These are phyloP conservation scores for Pelochelys cantorii DNA, from an alignment of 2,797 vertebrate genomes.

Conservation along the genomic window DNA sequence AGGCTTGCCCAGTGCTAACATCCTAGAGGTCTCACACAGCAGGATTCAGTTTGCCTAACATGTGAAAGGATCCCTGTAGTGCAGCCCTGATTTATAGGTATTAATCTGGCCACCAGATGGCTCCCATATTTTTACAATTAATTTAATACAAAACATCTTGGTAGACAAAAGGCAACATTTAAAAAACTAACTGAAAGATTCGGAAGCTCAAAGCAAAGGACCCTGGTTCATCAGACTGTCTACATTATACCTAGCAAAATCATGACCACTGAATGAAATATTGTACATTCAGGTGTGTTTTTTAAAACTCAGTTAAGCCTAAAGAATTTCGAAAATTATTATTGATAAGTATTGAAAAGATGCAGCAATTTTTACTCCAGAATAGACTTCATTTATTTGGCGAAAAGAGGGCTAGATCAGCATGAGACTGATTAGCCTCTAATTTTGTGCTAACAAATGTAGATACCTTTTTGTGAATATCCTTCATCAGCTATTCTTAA, in stretches of 20 bases:
- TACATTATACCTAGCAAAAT: background rate
- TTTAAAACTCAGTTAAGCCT: background rate
- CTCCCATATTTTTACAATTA: conserved; percentile 51
- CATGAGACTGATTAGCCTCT: background rate
- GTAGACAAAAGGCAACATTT: conserved; percentile 26
- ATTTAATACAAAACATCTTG: background rate
- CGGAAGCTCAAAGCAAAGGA: background rate
- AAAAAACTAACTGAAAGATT: background rate
- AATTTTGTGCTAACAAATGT: background rate
- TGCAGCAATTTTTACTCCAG: background rate
- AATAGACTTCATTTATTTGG: background rate
- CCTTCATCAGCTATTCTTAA: background rate
- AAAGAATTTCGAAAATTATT: background rate
- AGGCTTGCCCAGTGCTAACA: background rate
- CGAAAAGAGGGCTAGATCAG: background rate
- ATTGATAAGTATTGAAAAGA: background rate
- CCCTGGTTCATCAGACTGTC: background rate
- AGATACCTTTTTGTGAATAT: too few species aligned
- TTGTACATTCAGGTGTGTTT: background rate
- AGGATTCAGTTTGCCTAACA: background rate
- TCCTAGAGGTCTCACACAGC: fast-evolving
- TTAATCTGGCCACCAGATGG: conserved; percentile 22
- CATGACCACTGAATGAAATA: background rate
- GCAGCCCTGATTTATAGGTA: background rate
- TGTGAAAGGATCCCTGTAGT: background rate